Base-by-base conservation (phyloP, 1,140 invertebrate genomes). In the Bradynema listronoti region DNA sequence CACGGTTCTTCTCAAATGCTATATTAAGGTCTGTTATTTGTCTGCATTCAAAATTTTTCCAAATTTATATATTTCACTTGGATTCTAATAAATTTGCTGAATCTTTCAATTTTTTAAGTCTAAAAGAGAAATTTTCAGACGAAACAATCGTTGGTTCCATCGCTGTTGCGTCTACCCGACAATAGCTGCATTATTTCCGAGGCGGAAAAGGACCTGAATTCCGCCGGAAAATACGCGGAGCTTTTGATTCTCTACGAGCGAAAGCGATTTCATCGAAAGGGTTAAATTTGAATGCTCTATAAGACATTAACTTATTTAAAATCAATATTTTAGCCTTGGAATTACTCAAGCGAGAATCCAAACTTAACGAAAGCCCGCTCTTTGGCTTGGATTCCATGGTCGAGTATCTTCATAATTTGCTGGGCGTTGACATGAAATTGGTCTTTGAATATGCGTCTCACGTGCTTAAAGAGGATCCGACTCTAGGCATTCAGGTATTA, bases 151-250 rank as follows among this genome's bases (percentile, higher is more conserved):
- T 81, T 95, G 36, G 87, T 96, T 4, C 88, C 89, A 0, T 87
- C 91, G 0, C 79, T 98, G 14, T 78, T 98, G 3, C 84, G 93
- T 9, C 80, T 92, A n/a, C 81, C 81, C 53, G 84, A 85, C 69
- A 97, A 95, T 80, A 86, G 91, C 75, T 96, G 92, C 79, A 89
- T 94, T 72, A 79, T 96, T 3, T 88, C 89, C 53, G 94, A 97
- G 82, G 87, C 90, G 1, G 92, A 97, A 77, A 85, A 86, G 66
- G 89, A 88, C 5, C 81, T 98, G 3, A 84, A 87, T 59, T 86
- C 87, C 67, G 85, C 89, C 78, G 85, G 89, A 58, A 95, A 94
- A 80, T 87, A 87, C 68, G 87, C 85, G 61, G 93, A 98, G 80
- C 83, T 98, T 0, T 90, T 96, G 58, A 94, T 96, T 72, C 81